Evolutionary conservation across 1,140 invertebrate genomes (phyloP), one percentile per base, ranked within the genome.

Genomic region (Acromyrmex heyeri): DNA sequence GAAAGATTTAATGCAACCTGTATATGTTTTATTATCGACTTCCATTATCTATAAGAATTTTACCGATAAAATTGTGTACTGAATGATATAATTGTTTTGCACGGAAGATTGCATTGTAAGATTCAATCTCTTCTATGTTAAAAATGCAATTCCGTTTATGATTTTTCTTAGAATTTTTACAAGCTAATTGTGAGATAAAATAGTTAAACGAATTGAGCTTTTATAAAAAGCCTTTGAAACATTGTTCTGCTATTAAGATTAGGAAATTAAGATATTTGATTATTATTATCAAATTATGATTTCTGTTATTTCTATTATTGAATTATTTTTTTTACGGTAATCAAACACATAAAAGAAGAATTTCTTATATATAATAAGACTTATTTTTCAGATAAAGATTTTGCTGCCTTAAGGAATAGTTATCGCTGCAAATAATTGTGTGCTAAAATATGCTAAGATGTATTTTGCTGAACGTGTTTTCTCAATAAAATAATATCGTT

Each of bases 11-110:
- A 50, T 6, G n/a, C 55, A 14, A 24, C 24, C 30, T 59, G 16
- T 81, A 44, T 38, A 72, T 18, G n/a, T 59, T 34, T 72, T 18
- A 34, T 81, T 59, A 82, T 38, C 48, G 48, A 59, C 44, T 50
- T 82, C 55, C 16, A 12, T 44, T 82, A 82, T 59, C 38, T 69
- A 10, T 34, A 27, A 59, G 18, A 18, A 82, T 73, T 67, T 67
- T 50, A 59, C 16, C 12, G 57, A 48, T 59, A 73, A 72, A 82
- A 48, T 48, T 82, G 53, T 48, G 18, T 82, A 14, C 12, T 7
- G 34, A 34, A 59, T 48, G 79, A 72, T 72, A 24, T 57, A 82
- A 57, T 73, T 59, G 53, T 82, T 72, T 48, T 72, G 21, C 55
- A 27, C 18, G 21, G 21, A 21, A 82, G 57, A 59, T 72, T 48